These are phyloP conservation scores for Drosophila melanosoma DNA, from an alignment of 2,888 invertebrate genomes.

Conservation along the genomic window DNA sequence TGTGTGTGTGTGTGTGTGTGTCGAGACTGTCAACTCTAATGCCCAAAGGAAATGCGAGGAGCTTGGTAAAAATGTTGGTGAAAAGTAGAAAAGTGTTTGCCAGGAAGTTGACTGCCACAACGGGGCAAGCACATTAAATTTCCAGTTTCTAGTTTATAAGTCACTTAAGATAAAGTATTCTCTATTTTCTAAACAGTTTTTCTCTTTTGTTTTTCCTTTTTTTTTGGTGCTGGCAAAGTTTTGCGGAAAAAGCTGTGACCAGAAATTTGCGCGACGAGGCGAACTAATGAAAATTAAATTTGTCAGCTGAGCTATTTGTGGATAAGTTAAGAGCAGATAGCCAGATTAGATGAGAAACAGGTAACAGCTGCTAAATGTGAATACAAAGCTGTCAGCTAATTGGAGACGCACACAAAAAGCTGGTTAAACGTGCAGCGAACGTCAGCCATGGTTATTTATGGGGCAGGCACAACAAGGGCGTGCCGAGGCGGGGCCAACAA, in stretches of 20 bases:
- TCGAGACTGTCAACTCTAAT: constrained; percentile 77
- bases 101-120: constrained; percentile 69
- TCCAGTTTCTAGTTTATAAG: constrained; percentile 77
- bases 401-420: constrained; percentile 34
- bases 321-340: not conserved
- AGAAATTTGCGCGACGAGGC: constrained; percentile 49
- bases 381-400: constrained; percentile 46
- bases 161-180: constrained; percentile 73
- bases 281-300: constrained; percentile 78
- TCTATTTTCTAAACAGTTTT: not conserved
- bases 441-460: constrained; percentile 43
- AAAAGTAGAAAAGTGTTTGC: constrained; percentile 72
- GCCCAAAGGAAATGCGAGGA: constrained; percentile 78
- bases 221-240: constrained; percentile 12
- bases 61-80: constrained; percentile 69
- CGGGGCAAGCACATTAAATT: constrained; percentile 75
- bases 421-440: constrained; percentile 26
- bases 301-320: constrained; percentile 39
- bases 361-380: constrained; percentile 12
- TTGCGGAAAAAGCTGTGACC: constrained; percentile 29
- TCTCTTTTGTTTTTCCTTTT: not conserved
- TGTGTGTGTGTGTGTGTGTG: constrained; percentile 44
- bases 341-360: not conserved
- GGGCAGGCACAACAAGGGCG: constrained; percentile 36
- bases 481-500: constrained; percentile 28